phyloP scores from a whole-genome alignment of 2,888 invertebrate species.

The Zhuqinia jingwanae region DNA sequence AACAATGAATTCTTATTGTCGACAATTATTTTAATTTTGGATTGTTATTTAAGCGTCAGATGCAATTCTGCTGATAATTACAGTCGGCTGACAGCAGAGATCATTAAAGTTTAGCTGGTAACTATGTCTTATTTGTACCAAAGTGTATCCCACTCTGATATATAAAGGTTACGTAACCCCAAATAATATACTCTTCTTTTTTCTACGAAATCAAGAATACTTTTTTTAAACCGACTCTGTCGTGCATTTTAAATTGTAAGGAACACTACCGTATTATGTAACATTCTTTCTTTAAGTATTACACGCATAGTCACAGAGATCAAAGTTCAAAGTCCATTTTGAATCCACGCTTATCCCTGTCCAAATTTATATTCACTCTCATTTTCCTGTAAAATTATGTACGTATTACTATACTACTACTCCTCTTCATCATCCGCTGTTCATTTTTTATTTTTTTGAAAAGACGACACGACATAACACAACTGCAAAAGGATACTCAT shows the following conservation, averaged over 20 bases:
- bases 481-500: not conserved
- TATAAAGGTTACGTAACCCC: conserved; percentile 39
- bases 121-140: no score
- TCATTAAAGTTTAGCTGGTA: no score
- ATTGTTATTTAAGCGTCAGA: no score
- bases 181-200: conserved; percentile 14
- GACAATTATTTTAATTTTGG: no score
- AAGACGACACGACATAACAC: not conserved
- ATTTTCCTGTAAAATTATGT: not conserved
- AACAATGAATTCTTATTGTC: no score
- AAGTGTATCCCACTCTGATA: no score
- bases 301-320: no score
- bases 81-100: no score
- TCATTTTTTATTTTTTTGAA: not conserved
- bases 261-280: no score
- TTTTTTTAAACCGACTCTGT: not conserved
- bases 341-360: not conserved
- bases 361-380: conserved; percentile 19
- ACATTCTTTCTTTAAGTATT: no score
- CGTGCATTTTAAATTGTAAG: conserved; percentile 1
- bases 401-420: no score
- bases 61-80: no score
- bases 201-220: not conserved
- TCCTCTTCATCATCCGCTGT: conserved; percentile 5
- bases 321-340: not conserved